These are phyloP conservation scores for Poeciliopsis retropinna DNA, from an alignment of 2,113 vertebrate genomes.

Conservation along the genomic window DNA sequence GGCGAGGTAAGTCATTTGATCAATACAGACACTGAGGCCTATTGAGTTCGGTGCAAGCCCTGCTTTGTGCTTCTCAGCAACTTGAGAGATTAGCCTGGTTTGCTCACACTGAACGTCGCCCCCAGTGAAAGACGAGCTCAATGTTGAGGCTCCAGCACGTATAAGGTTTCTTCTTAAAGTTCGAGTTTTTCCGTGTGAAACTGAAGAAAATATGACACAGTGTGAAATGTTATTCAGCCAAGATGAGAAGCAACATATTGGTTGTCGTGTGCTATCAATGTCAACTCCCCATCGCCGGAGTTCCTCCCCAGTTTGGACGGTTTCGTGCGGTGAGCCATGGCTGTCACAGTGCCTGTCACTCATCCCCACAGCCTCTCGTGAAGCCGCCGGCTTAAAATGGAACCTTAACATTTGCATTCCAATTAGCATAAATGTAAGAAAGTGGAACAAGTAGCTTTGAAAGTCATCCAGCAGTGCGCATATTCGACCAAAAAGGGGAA, in stretches of 20 bases:
- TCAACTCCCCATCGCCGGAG: conserved; percentile 57
- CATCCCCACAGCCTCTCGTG: conserved; percentile 46
- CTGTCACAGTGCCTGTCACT: conserved; percentile 62
- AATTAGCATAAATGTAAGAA: conserved; percentile 80
- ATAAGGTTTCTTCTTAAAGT: conserved; percentile 48
- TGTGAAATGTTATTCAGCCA: conserved; percentile 63
- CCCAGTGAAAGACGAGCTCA: conserved; percentile 60
- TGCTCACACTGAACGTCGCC: conserved; percentile 50
- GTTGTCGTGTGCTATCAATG: conserved; percentile 57
- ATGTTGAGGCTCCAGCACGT: conserved; percentile 44
- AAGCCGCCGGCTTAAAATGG: conserved; percentile 75
- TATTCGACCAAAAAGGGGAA: conserved; percentile 53
- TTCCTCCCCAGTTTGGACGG: conserved; percentile 39
- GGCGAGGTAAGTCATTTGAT: conserved; percentile 57
- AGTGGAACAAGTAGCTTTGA: conserved; percentile 81
- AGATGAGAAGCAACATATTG: conserved; percentile 61
- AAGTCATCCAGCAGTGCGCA: conserved; percentile 77
- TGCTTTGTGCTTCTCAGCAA: conserved; percentile 54
- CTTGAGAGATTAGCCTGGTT: conserved; percentile 64
- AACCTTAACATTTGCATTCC: conserved; percentile 77
- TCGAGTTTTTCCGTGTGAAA: conserved; percentile 46
- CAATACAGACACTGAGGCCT: conserved; percentile 57
- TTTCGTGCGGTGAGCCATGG: conserved; percentile 57
- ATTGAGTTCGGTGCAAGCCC: conserved; percentile 56
- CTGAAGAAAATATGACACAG: conserved; percentile 53